Base-by-base conservation (phyloP, 53 echinoderm and acorn worm genomes). In the Hippasteria phrygiana region DNA sequence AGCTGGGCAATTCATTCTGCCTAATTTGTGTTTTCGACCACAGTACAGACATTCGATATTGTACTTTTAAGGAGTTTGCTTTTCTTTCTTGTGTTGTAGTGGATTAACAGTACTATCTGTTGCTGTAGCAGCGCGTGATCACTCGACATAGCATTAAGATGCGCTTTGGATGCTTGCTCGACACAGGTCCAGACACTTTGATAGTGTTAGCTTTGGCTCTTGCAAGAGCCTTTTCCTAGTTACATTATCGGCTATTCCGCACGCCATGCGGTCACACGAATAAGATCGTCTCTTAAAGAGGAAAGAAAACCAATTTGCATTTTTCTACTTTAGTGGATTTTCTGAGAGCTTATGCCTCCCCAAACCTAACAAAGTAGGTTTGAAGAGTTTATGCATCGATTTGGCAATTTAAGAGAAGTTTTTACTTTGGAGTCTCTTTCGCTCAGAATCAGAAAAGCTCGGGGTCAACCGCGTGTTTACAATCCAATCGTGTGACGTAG, bases 211-310 rank as follows among this genome's bases (percentile, higher is more conserved):
- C n/a, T 87, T 87, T 63, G 74, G 17, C 33, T 87, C 64, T 55
- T 87, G 72, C 42, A 89, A 66, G 13, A 89, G 51, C 54, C 55
- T 47, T 62, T 88, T 53, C 5, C 89, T 35, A 28, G 86, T 33
- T 29, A 29, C 24, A 14, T 76, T 59, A 34, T 90, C 86, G 14
- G 41, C 39, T 0, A 90, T 62, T 6, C 93, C 93, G 66, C 89
- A 73, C 1, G 90, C 71, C 20, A 93, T 93, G 20, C 79, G 74
- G 73, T 93, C 90, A 26, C n/a, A n/a, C 89, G 50, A 22, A 93
- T 70, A 1, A 93, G 41, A 6, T 93, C 90, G 47, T 72, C 86
- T 9, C n/a, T n/a, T n/a, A n/a, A n/a, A n/a, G n/a, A n/a, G n/a
- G n/a, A n/a, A n/a, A n/a, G n/a, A n/a, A n/a, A n/a, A n/a, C n/a